Evolutionary conservation across 1,140 invertebrate genomes (phyloP).

Genomic region (Lordiphosa clarofinis): DNA sequence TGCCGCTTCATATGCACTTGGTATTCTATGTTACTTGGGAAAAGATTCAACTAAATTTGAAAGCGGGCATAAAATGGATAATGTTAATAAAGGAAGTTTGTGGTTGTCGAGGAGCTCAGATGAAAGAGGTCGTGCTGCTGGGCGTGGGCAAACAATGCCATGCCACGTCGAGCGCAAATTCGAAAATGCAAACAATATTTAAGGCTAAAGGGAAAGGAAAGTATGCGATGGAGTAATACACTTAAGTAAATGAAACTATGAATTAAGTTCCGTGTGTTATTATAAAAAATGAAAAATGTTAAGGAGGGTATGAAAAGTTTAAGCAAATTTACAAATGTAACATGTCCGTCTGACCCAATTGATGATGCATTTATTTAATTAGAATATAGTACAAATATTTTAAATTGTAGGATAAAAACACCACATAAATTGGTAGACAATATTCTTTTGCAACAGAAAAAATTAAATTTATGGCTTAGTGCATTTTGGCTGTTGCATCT

Average conservation of each 20-base stretch:
- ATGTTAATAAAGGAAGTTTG: conserved; percentile 54
- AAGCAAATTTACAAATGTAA: too few species aligned
- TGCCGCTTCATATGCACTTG: conserved; percentile 35
- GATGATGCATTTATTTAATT: too few species aligned
- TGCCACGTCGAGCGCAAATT: conserved; percentile 43
- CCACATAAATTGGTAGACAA: too few species aligned
- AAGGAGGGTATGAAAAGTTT: too few species aligned
- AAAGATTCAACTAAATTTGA: conserved; percentile 39
- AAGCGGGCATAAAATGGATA: conserved; percentile 39
- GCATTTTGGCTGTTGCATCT: too few species aligned
- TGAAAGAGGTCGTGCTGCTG: conserved; percentile 9
- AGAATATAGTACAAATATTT: too few species aligned
- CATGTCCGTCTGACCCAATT: too few species aligned
- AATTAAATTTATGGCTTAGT: too few species aligned
- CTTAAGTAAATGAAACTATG: conserved; percentile 1
- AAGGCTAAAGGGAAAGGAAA: not conserved
- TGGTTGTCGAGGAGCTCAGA: conserved; percentile 5
- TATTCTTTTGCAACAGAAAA: too few species aligned
- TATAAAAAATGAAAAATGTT: too few species aligned
- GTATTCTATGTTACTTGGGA: conserved; percentile 19
- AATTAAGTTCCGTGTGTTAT: too few species aligned
- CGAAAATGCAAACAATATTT: conserved; percentile 40
- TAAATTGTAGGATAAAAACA: too few species aligned
- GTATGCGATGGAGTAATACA: conserved; percentile 2
- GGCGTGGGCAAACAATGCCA: conserved; percentile 46